These are phyloP conservation scores for Enteromius viviparus DNA, from an alignment of 2,797 vertebrate genomes.

Conservation along the genomic window DNA sequence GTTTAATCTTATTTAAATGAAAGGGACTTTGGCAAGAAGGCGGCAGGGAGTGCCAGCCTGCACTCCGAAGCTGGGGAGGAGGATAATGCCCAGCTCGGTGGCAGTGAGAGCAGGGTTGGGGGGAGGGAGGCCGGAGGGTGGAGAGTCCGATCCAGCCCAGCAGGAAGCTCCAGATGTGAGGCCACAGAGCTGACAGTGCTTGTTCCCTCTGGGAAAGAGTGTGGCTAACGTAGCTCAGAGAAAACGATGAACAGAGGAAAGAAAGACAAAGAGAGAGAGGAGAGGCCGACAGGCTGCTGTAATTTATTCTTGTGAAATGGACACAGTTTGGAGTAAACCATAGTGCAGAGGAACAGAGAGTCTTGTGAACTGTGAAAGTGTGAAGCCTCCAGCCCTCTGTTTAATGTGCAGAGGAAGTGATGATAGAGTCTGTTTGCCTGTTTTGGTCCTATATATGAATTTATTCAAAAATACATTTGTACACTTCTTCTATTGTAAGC, in stretches of 20 bases:
- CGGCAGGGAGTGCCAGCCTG: conserved; percentile 71
- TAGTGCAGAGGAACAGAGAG: conserved; percentile 53
- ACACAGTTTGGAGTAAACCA: conserved; percentile 52
- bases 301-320: conserved; percentile 60
- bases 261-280: conserved; percentile 35
- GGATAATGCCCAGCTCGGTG: conserved; percentile 69
- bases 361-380: conserved; percentile 45
- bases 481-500: not conserved
- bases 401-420: conserved; percentile 25
- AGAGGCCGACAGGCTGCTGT: conserved; percentile 34
- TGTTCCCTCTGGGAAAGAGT: conserved; percentile 75
- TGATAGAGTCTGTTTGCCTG: not conserved
- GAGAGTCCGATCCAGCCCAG: conserved; percentile 71
- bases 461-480: not conserved
- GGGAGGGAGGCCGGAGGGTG: conserved; percentile 61
- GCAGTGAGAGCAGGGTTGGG: conserved; percentile 67
- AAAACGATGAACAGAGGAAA: conserved; percentile 55
- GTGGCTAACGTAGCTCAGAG: conserved; percentile 67
- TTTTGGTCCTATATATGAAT: not conserved
- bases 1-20: conserved; percentile 77
- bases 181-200: conserved; percentile 76
- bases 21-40: conserved; percentile 73
- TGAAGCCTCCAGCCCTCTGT: conserved; percentile 21
- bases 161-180: conserved; percentile 82
- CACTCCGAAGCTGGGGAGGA: conserved; percentile 68